Conservation (phyloP, 2,113 vertebrate species). For the Australoheros scitulus region DNA sequence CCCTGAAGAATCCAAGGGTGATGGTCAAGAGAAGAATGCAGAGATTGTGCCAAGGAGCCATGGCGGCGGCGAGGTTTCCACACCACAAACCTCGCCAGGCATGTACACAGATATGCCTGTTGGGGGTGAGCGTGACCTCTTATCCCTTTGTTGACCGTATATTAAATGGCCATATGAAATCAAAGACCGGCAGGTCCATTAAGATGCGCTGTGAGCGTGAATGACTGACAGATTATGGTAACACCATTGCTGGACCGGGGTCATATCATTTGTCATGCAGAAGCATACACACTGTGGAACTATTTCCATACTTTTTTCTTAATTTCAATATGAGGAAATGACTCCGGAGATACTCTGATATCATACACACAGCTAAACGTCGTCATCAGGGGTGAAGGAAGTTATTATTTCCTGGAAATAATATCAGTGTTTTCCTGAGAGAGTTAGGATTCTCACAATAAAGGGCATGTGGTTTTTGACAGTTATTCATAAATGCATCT, state of each 20-base stretch:
- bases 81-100: slow-evolving; percentile 48
- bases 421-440: slow-evolving; percentile 9
- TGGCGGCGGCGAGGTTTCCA: slow-evolving; percentile 58
- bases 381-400: slow-evolving; percentile 12
- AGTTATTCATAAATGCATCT: neutral
- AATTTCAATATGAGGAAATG: neutral
- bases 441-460: neutral
- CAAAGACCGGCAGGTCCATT: slow-evolving; percentile 7
- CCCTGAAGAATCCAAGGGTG: slow-evolving; percentile 72
- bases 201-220: slow-evolving; percentile 21
- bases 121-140: slow-evolving; percentile 51
- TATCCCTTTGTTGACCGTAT: slow-evolving; percentile 41
- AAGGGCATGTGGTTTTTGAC: neutral
- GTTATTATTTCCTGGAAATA: slow-evolving; percentile 12
- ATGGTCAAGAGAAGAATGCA: slow-evolving; percentile 73
- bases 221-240: slow-evolving; percentile 30
- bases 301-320: neutral
- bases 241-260: neutral
- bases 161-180: slow-evolving; percentile 22
- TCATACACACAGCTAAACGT: neutral
- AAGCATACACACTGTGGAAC: neutral
- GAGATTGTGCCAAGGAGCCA: slow-evolving; percentile 67
- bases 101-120: slow-evolving; percentile 40
- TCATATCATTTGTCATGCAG: neutral
- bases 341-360: neutral